These are phyloP conservation scores for Cryptophagus acutangulus DNA, from an alignment of 2,888 invertebrate species.

Conservation along the genomic window DNA sequence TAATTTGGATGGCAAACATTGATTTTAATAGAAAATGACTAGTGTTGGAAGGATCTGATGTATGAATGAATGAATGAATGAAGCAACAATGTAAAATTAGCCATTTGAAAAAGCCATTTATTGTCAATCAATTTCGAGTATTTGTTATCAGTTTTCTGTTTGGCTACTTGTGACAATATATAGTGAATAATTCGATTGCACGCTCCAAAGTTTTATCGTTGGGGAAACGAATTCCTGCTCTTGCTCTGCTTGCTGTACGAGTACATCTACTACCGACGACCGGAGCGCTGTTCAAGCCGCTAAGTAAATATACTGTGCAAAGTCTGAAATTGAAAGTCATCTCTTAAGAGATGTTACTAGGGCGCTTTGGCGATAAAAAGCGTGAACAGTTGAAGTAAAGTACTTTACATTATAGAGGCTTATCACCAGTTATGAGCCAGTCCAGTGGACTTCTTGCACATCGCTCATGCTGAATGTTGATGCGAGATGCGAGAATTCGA, in stretches of 20 bases:
- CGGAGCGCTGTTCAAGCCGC: constrained; percentile 32
- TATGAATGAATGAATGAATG: constrained; percentile 5
- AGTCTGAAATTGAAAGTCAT: constrained; percentile 47
- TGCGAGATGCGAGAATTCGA: too few species aligned
- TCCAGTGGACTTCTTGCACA: constrained; percentile 28
- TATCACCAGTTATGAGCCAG: constrained; percentile 35
- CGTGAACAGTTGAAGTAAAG: constrained; percentile 35
- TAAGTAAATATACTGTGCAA: constrained; percentile 46
- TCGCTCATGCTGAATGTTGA: constrained; percentile 3
- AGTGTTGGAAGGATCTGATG: too few species aligned
- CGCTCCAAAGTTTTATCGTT: constrained; percentile 42
- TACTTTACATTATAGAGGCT: constrained; percentile 31
- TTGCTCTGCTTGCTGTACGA: too few species aligned
- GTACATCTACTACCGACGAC: constrained; percentile 35
- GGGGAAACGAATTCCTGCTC: constrained; percentile 41
- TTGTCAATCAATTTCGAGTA: constrained; percentile 44
- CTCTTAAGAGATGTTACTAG: constrained; percentile 41
- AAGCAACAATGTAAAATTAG: constrained; percentile 38
- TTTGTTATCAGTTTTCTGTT: constrained; percentile 43
- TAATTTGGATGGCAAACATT: too few species aligned
- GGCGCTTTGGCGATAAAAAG: constrained; percentile 35
- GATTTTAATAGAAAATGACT: too few species aligned
- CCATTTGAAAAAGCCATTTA: constrained; percentile 38
- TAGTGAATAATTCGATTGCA: constrained; percentile 46
- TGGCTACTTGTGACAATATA: constrained; percentile 40